Base-by-base conservation (phyloP, 1,140 invertebrate genomes). In the Homalodisca vitripennis region DNA sequence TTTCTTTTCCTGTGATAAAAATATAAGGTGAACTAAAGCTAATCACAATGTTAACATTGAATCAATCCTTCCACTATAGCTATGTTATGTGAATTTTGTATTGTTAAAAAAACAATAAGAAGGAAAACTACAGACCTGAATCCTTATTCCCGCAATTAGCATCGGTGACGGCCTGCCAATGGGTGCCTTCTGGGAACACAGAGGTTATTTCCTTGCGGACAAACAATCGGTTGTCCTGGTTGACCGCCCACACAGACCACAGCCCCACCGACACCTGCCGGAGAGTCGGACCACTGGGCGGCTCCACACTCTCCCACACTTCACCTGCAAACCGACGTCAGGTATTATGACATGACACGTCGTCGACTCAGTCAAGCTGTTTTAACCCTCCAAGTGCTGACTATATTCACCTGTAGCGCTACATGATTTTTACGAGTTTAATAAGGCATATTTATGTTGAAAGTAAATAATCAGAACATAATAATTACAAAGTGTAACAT, bases 211-310 rank as follows among this genome's bases (percentile, higher is more conserved):
- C 88, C 34, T 82, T 84, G 20, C 92, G 82, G 14, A 92, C 86
- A 68, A 86, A 88, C 30, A 92, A 76, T 74, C 84, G 81, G 24
- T 86, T 86, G 32, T 80, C 78, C 53, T 82, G 82, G 74, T 89
- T 89, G 12, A 91, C 75, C 1, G 85, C 88, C 88, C 89, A 92
- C 12, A 94, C 87, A 17, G 86, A 87, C 29, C 84, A 82, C 20
- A 80, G 78, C 26, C 90, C 90, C 20, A 88, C 88, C 0, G 91
- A 90, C 29, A 95, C 85, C 75, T 91, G 87, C 75, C 89, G 90
- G 48, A 94, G 84, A n/a, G 86, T 86, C 51, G 83, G 83, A 48
- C 89, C 89, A 47, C 80, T 76, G 13, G 87, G 87, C 6, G 87
- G 84, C 73, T 89, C 86, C 17, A 88, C 84, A 71, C 84, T 84